phyloP scores from a whole-genome alignment of 2,797 vertebrate genomes.

The Urosaurus nigricauda region DNA sequence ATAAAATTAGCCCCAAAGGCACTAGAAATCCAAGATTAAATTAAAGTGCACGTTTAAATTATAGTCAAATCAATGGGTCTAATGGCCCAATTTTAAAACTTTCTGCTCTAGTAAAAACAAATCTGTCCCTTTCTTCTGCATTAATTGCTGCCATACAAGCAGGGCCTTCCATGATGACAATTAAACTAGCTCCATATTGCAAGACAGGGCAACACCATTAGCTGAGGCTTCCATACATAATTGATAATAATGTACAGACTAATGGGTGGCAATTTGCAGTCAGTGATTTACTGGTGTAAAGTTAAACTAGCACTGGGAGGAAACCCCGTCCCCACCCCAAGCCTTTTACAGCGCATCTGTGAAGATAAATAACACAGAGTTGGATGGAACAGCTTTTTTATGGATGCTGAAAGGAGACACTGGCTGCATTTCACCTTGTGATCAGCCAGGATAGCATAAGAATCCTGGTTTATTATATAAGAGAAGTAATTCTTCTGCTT shows the following conservation, averaged over 20 bases:
- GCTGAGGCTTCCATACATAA: neutral
- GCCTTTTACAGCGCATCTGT: neutral
- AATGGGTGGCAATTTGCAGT: neutral
- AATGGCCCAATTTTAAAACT: accelerated
- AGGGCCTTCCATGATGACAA: neutral
- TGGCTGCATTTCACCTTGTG: neutral
- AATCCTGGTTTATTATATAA: neutral
- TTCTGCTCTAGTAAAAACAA: neutral
- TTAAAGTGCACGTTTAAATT: neutral
- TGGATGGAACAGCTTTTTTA: neutral
- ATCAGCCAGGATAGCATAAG: too few relatives aligned
- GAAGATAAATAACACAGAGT: neutral
- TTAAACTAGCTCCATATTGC: neutral
- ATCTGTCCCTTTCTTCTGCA: neutral
- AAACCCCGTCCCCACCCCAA: neutral
- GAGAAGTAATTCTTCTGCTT: neutral
- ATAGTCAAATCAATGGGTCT: neutral
- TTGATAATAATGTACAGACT: neutral
- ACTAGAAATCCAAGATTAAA: neutral
- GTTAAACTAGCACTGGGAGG: neutral
- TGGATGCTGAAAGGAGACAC: neutral
- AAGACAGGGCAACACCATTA: neutral
- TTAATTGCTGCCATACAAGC: neutral
- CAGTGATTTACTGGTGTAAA: neutral
- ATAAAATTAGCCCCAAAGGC: neutral